Conservation (phyloP, 37 sponge, comb jelly and placozoan genomes). For the Agelas oroides region DNA sequence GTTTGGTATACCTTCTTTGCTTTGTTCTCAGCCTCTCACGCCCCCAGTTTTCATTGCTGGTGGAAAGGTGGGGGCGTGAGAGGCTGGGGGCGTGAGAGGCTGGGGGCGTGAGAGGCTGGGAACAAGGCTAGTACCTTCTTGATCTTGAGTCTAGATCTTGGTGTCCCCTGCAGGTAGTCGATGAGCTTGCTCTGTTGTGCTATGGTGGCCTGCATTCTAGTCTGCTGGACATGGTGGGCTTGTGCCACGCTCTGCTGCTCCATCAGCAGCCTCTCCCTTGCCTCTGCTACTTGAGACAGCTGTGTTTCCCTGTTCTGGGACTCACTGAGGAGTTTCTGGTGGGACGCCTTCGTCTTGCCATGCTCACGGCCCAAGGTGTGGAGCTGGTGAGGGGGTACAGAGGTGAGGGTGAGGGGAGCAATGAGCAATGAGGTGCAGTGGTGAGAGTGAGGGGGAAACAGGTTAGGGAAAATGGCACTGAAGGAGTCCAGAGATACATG, state of each 20-base stretch:
- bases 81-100: no score
- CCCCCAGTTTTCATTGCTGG: no score
- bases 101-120: no score
- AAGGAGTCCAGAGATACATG: no score
- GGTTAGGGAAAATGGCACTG: no score
- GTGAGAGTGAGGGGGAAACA: neutral
- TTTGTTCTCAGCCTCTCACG: no score
- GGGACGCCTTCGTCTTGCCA: conserved; percentile 64
- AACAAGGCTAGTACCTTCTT: neutral
- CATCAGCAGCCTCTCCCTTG: conserved; percentile 30
- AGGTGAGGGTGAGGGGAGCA: no score
- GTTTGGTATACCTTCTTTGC: no score
- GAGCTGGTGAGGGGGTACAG: conserved; percentile 3
- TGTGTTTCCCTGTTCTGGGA: conserved; percentile 8
- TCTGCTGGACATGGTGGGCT: conserved; percentile 46
- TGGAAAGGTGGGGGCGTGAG: no score
- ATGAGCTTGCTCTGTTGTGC: conserved; percentile 79
- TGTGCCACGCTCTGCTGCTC: conserved; percentile 31
- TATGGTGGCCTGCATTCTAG: conserved; percentile 61
- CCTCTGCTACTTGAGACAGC: conserved; percentile 21
- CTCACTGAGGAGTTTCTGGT: conserved; percentile 70
- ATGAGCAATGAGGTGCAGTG: no score
- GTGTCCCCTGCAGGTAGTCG: conserved; percentile 43
- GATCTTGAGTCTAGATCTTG: neutral
- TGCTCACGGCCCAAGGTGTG: conserved; percentile 54